Evolutionary conservation across 1,140 invertebrate species (phyloP).

Genomic region (Contarinia nasturtii): DNA sequence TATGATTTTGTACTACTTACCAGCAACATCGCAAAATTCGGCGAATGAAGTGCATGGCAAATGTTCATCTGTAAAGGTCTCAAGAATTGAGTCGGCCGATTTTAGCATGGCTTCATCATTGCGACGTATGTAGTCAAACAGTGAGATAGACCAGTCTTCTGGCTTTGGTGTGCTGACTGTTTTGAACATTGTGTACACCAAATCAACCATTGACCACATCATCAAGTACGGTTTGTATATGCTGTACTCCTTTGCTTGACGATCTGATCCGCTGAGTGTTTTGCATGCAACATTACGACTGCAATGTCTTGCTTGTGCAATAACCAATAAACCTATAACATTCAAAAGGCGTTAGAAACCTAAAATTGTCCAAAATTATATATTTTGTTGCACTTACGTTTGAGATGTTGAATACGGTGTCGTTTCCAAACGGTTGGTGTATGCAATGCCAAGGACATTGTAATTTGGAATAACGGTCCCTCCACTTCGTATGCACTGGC

Average conservation of each 20-base stretch:
- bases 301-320: slow-evolving; percentile 55
- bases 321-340: slow-evolving; percentile 34
- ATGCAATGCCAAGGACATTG: slow-evolving; percentile 59
- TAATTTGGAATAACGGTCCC: slow-evolving; percentile 70
- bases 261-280: slow-evolving; percentile 24
- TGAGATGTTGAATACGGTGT: slow-evolving; percentile 48
- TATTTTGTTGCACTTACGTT: slow-evolving; percentile 26
- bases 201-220: slow-evolving; percentile 65
- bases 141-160: slow-evolving; percentile 66
- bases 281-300: slow-evolving; percentile 31
- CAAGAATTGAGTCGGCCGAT: slow-evolving; percentile 63
- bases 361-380: too few species aligned
- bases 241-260: slow-evolving; percentile 44
- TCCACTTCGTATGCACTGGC: slow-evolving; percentile 78
- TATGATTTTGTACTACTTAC: slow-evolving; percentile 15
- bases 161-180: slow-evolving; percentile 51
- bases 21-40: slow-evolving; percentile 80
- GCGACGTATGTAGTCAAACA: slow-evolving; percentile 85
- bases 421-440: slow-evolving; percentile 48
- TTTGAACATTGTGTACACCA: slow-evolving; percentile 48
- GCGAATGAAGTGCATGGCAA: slow-evolving; percentile 73
- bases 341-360: too few species aligned
- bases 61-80: slow-evolving; percentile 70
- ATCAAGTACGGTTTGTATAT: slow-evolving; percentile 74
- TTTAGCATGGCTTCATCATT: slow-evolving; percentile 83